These are phyloP conservation scores for Erythrolamprus reginae DNA, from an alignment of 2,113 vertebrate species.

Conservation along the genomic window DNA sequence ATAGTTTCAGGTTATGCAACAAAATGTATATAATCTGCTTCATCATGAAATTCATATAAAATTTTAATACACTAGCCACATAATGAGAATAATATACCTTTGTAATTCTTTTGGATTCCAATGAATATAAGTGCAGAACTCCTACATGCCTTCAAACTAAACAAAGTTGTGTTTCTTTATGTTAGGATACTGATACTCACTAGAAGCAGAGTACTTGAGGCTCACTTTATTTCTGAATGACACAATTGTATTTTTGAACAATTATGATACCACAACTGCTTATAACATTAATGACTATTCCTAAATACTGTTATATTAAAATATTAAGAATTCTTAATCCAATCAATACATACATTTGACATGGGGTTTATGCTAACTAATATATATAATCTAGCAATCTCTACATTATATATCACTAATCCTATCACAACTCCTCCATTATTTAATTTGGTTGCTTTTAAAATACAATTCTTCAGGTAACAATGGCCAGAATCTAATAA, in stretches of 20 bases:
- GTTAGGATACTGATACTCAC: not conserved
- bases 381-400: not conserved
- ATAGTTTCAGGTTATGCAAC: not conserved
- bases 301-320: not conserved
- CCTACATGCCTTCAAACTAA: not conserved
- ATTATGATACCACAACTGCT: not conserved
- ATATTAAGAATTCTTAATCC: not conserved
- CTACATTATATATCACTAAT: not conserved
- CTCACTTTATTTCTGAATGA: not conserved
- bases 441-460: not conserved
- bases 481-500: not conserved
- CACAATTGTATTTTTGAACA: not conserved
- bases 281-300: not conserved
- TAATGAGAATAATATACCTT: not conserved
- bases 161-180: not conserved
- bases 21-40: not conserved
- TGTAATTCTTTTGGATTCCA: not conserved
- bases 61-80: not conserved
- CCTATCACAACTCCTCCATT: not conserved
- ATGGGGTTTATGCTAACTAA: not conserved
- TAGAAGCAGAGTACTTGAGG: not conserved
- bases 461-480: not conserved
- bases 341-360: not conserved
- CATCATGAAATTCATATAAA: not conserved
- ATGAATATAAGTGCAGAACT: not conserved